phyloP scores from a whole-genome alignment of 2,797 vertebrate species.

The Scolopax bukidnonensis region DNA sequence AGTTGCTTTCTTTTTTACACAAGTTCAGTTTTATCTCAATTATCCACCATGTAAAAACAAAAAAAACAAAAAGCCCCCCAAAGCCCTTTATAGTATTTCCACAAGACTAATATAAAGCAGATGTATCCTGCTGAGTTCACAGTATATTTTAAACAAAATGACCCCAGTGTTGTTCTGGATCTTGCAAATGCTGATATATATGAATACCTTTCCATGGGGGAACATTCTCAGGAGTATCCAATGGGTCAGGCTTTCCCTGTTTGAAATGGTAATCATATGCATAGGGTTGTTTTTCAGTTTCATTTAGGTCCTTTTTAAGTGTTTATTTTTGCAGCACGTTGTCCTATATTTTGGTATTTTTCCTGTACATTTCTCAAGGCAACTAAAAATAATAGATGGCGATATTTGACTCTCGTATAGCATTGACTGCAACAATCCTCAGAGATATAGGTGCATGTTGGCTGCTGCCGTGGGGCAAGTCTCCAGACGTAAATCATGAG shows the following conservation, averaged over 20 bases:
- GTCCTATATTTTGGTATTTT: constrained; percentile 26
- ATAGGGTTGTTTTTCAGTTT: constrained; percentile 6
- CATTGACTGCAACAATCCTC: not conserved
- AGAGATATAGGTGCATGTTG: not conserved
- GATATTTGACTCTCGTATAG: constrained; percentile 1
- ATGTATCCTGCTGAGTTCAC: constrained; percentile 56
- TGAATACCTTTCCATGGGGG: constrained; percentile 17
- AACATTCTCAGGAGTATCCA: constrained; percentile 22
- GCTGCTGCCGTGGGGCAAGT: not conserved
- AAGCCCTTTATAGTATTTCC: constrained; percentile 48
- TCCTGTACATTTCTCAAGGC: not conserved
- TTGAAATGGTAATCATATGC: constrained; percentile 52
- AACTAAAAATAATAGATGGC: not conserved
- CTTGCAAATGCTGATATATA: constrained; percentile 42
- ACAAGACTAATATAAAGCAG: constrained; percentile 44
- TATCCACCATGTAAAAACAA: constrained; percentile 11
- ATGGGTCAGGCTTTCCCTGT: constrained; percentile 8
- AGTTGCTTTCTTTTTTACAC: not conserved
- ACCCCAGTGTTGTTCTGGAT: constrained; percentile 18
- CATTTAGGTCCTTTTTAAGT: constrained; percentile 29
- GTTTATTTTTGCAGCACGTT: constrained; percentile 31
- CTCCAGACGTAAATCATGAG: not conserved
- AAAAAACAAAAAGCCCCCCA: not conserved
- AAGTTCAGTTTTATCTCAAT: constrained; percentile 38
- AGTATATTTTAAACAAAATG: constrained; percentile 60